Evolutionary conservation across 2,888 invertebrate genomes (phyloP).

Genomic region (Drosophila prolongata): DNA sequence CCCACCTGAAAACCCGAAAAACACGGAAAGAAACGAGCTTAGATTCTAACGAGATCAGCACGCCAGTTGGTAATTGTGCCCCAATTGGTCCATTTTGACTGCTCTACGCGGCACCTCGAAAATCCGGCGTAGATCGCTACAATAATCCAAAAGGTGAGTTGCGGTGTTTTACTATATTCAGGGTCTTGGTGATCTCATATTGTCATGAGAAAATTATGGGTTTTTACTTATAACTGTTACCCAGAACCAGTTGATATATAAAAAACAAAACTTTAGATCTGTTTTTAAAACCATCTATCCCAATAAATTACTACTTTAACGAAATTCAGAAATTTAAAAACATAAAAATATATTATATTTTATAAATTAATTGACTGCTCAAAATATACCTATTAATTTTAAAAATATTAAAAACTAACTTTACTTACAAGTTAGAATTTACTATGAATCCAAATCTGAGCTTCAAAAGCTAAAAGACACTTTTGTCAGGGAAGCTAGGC

Average conservation of each 20-base stretch:
- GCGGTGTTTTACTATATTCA: neutral
- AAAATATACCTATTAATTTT: neutral
- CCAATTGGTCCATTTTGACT: constrained; percentile 50
- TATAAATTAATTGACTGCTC: neutral
- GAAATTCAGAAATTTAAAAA: too few relatives aligned
- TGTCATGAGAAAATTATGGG: too few relatives aligned
- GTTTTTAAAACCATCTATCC: too few relatives aligned
- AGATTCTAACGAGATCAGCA: constrained; percentile 60
- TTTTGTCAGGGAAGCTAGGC: too few relatives aligned
- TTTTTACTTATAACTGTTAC: neutral
- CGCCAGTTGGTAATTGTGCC: constrained; percentile 26
- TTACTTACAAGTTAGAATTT: too few relatives aligned
- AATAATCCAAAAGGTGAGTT: constrained; percentile 30
- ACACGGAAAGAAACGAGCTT: constrained; percentile 57
- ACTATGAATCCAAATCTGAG: too few relatives aligned
- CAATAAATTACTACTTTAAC: too few relatives aligned
- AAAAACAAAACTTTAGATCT: neutral
- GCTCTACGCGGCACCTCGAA: constrained; percentile 6
- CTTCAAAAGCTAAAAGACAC: too few relatives aligned
- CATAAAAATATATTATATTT: too few relatives aligned
- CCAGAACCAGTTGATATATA: neutral
- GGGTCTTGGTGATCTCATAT: constrained; percentile 15
- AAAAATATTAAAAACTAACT: too few relatives aligned
- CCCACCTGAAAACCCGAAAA: constrained; percentile 47
- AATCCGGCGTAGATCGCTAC: constrained; percentile 13